Evolutionary conservation across 1,140 invertebrate genomes (phyloP).

Genomic region (Tetramorium parvispinum): DNA sequence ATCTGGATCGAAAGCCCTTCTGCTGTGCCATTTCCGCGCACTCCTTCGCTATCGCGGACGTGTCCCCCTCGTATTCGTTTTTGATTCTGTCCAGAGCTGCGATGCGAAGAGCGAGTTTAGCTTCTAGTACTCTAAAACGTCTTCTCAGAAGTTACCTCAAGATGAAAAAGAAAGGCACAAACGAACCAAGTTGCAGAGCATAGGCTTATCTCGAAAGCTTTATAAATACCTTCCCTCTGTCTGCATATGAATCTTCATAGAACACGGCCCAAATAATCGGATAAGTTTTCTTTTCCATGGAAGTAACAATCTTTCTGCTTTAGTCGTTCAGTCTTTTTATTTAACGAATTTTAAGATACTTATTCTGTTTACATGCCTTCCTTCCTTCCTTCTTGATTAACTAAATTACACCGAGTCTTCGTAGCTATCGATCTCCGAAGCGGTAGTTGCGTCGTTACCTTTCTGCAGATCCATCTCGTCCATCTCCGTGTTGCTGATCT

Average conservation of each 20-base stretch:
- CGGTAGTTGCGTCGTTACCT: constrained; percentile 86
- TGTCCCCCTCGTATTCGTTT: constrained; percentile 83
- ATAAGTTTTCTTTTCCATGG: neutral
- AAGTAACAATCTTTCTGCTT: neutral
- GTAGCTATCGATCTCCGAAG: neutral
- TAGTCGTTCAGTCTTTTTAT: neutral
- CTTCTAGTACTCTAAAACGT: neutral
- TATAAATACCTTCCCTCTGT: neutral
- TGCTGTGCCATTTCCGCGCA: constrained; percentile 60
- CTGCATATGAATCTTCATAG: neutral
- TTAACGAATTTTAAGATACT: neutral
- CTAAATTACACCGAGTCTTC: constrained; percentile 10
- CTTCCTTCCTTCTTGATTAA: constrained; percentile 15
- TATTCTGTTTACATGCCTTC: constrained; percentile 2
- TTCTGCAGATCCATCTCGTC: constrained; percentile 92
- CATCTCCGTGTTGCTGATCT: constrained; percentile 94
- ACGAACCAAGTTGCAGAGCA: neutral
- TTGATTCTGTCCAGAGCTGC: constrained; percentile 85
- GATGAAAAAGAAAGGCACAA: constrained; percentile 24
- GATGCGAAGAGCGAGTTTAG: constrained; percentile 23
- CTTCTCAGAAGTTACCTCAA: neutral
- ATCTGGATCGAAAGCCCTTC: constrained; percentile 72
- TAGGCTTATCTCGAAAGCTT: neutral
- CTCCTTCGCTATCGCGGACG: constrained; percentile 76
- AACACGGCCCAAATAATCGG: neutral